Conservation (phyloP, 2,113 vertebrate species). For the Corydoras maculifer region DNA sequence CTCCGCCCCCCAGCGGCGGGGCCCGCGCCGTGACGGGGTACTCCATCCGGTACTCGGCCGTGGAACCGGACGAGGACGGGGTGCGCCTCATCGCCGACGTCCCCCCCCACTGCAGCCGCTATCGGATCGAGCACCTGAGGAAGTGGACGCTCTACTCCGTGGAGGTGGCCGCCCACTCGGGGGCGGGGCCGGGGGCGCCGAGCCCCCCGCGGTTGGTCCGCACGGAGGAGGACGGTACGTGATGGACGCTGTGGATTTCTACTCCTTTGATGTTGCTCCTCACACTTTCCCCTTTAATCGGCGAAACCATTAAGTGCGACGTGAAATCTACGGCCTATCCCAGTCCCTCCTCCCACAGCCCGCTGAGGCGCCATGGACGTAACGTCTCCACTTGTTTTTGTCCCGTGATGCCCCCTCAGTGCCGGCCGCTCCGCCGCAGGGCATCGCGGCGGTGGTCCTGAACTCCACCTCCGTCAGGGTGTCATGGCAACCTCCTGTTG, state of each 20-base stretch:
- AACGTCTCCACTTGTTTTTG: conserved; percentile 72
- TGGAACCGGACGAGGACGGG: conserved; percentile 78
- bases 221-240: conserved; percentile 98
- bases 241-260: conserved; percentile 52
- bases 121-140: conserved; percentile 88
- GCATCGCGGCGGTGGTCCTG: conserved; percentile 89
- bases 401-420: conserved; percentile 93
- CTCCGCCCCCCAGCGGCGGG: conserved; percentile 82
- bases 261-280: no score
- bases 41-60: conserved; percentile 80
- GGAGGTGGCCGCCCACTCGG: conserved; percentile 50
- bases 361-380: neutral
- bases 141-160: conserved; percentile 95
- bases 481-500: conserved; percentile 87
- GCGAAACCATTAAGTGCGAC: no score
- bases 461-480: conserved; percentile 91
- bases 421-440: conserved; percentile 93
- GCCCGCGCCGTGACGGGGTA: conserved; percentile 86
- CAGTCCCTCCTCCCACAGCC: no score
- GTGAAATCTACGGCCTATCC: no score
- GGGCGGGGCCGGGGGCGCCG: conserved; percentile 87
- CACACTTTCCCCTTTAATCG: no score
- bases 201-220: conserved; percentile 88
- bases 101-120: conserved; percentile 74
- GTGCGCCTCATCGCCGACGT: conserved; percentile 77